These are phyloP conservation scores for Zaprionus capensis DNA, from an alignment of 1,140 invertebrate species.

Conservation along the genomic window DNA sequence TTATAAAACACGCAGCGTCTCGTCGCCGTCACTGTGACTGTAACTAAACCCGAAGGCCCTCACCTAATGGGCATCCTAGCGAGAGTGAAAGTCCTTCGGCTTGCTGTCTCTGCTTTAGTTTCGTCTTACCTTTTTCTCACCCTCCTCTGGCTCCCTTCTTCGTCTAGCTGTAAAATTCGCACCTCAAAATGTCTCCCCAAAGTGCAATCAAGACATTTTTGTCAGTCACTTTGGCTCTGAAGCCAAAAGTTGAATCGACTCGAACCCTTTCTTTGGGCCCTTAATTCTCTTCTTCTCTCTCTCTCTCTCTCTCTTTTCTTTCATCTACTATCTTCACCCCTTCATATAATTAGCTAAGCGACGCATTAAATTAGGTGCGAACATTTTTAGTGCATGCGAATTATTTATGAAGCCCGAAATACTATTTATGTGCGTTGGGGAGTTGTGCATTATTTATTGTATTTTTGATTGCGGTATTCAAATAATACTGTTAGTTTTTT, in stretches of 20 bases:
- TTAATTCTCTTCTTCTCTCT: no score
- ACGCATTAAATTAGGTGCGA: conserved; percentile 56
- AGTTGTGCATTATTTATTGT: conserved; percentile 1
- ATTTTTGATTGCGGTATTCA: conserved; percentile 1
- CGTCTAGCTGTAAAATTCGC: conserved; percentile 63
- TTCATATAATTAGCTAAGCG: conserved; percentile 71
- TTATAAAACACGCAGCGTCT: conserved; percentile 71
- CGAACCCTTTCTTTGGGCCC: neutral
- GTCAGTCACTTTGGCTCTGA: conserved; percentile 45
- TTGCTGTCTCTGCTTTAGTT: conserved; percentile 20
- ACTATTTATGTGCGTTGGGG: conserved; percentile 5
- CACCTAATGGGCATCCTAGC: conserved; percentile 57
- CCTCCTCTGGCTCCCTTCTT: conserved; percentile 14
- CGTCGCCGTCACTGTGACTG: conserved; percentile 33
- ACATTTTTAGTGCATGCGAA: conserved; percentile 61
- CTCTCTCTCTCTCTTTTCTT: neutral
- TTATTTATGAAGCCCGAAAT: conserved; percentile 61
- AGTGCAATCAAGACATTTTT: conserved; percentile 73
- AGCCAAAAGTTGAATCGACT: conserved; percentile 2
- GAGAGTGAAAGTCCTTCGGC: conserved; percentile 28
- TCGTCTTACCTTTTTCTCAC: neutral
- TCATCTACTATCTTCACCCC: neutral
- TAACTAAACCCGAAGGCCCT: conserved; percentile 72
- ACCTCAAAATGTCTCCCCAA: conserved; percentile 78
- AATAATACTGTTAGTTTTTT: neutral